These are phyloP conservation scores for Neomonachus schauinslandi DNA, from an alignment of 2,113 vertebrate species.

Conservation along the genomic window DNA sequence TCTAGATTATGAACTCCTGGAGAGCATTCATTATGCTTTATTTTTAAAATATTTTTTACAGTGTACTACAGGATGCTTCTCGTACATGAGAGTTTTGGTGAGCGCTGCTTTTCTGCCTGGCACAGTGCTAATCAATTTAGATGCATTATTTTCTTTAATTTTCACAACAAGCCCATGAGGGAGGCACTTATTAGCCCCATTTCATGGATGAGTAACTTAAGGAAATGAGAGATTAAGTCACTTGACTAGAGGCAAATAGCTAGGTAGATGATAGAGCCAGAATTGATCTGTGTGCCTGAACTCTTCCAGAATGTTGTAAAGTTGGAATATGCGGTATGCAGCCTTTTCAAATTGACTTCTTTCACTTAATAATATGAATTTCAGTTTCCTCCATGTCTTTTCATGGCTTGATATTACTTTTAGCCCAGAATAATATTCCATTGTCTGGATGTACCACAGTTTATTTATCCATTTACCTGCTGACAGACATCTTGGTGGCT, in stretches of 20 bases:
- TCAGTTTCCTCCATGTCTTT: neutral
- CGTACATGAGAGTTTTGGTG: neutral
- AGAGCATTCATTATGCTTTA: neutral
- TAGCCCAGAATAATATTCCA: neutral
- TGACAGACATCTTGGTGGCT: neutral
- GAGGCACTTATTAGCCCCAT: neutral
- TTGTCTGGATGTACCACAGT: neutral
- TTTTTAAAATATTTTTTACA: neutral
- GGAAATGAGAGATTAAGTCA: neutral
- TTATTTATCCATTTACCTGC: neutral
- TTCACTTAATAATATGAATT: neutral
- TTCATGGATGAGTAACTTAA: neutral
- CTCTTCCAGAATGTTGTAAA: neutral
- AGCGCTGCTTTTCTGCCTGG: neutral
- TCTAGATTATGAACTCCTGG: neutral
- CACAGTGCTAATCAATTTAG: neutral
- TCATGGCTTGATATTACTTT: neutral
- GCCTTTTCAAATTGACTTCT: neutral
- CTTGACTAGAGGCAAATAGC: neutral
- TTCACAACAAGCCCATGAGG: neutral
- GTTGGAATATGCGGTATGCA: neutral
- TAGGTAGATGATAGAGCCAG: neutral
- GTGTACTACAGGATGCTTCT: neutral
- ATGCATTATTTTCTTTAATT: neutral
- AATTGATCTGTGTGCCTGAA: neutral